Evolutionary conservation across 2,888 invertebrate genomes (phyloP), one percentile per base, ranked within the genome.

Genomic region (Macaria notata): DNA sequence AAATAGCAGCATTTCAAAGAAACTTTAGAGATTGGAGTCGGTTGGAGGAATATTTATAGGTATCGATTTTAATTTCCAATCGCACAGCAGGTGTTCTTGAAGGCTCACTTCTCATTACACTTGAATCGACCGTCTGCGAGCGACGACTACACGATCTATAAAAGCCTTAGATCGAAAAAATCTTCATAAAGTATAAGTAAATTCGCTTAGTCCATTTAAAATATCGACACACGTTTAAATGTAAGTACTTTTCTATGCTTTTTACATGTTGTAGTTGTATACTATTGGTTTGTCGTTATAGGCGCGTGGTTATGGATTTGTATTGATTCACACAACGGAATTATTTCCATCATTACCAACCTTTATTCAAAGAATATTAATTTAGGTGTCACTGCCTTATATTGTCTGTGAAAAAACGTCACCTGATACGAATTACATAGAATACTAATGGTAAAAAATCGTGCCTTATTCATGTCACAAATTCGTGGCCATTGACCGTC

Each of bases 61-160:
- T 45, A 68, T 63, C 65, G 63, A 75, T 75, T 79, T 75, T 76
- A 75, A 78, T 78, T 78, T 73, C 68, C 66, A 69, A 73, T 76
- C 71, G 66, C 63, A 56, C 58, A 68, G 73, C 76, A 75, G 76
- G 75, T 76, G 75, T 70, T 71, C 50, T 46, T 48, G 61, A 69
- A 56, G 67, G 66, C 67, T 65, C 54, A 65, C 68, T 69, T 68
- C 69, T 71, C 66, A 72, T 74, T 73, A 73, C 67, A 71, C 72
- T 74, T 65, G 64, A 72, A 76, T 71, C 68, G 65, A 61, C 66
- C 65, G 61, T 67, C 65, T 63, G 70, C 59, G 64, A 68, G 66
- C 67, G 19, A 19, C 1, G 19, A 19, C 19, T 19, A 19, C 19
- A 19, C 19, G 71, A 65, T 67, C 61, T 19, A 19, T 19, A 19